A percentile compares a stretch with the other conserved stretches of the same genome.
phyloP scores from a whole-genome alignment of 2,113 vertebrate species.

The Hippotragus niger region DNA sequence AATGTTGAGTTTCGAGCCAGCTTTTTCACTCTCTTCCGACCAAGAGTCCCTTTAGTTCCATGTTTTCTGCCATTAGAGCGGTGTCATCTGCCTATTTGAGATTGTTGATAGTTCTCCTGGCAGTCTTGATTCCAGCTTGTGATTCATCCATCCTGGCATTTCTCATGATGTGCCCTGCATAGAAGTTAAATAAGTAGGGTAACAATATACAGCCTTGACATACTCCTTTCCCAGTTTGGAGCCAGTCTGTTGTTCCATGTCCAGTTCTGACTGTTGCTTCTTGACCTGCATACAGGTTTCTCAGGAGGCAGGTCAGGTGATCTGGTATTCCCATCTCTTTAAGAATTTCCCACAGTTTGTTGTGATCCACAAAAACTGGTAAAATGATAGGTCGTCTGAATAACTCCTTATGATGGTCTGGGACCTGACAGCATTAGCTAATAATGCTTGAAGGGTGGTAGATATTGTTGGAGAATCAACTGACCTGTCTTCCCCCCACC shows the following conservation, averaged over 20 bases:
- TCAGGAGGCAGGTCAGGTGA: not conserved
- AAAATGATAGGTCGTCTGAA: not conserved
- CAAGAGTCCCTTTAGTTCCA: not conserved
- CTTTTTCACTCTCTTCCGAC: not conserved
- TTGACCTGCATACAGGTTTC: not conserved
- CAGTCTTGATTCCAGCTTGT: not conserved
- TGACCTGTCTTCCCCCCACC: not conserved
- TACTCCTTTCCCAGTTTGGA: not conserved
- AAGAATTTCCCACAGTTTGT: not conserved
- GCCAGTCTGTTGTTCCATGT: not conserved
- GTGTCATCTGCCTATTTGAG: not conserved
- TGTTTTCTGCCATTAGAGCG: not conserved
- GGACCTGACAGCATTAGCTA: not conserved
- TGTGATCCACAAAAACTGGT: not conserved
- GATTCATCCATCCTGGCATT: not conserved
- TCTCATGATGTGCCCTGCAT: fast-evolving
- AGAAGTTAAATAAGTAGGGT: not conserved
- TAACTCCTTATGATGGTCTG: fast-evolving
- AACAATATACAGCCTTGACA: not conserved
- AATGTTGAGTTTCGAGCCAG: not conserved
- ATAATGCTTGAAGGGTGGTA: not conserved
- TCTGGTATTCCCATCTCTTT: not conserved
- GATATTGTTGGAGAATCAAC: not conserved
- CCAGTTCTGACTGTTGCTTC: not conserved
- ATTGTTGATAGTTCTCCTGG: not conserved